A percentile compares a stretch with the other conserved stretches of the same genome.
phyloP scores from a whole-genome alignment of 2,888 invertebrate genomes.

The Mystacides longicornis region DNA sequence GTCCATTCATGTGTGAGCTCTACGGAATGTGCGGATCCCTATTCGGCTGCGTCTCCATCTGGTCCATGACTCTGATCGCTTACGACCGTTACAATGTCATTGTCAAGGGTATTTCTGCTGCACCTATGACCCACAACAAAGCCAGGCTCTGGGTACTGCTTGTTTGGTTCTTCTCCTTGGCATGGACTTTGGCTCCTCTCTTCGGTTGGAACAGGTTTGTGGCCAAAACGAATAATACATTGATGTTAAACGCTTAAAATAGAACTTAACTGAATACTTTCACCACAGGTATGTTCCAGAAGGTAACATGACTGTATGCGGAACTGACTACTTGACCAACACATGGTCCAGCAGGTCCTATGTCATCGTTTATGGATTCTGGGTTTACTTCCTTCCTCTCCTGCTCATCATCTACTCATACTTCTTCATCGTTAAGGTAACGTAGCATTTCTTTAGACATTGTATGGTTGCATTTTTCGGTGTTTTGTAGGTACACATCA shows the following conservation, averaged over 20 bases:
- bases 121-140: constrained; percentile 74
- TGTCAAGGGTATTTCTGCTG: constrained; percentile 81
- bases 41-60: constrained; percentile 85
- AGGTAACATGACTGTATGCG: constrained; percentile 90
- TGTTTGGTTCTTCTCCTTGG: constrained; percentile 70
- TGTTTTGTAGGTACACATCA: too few species aligned
- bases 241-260: background rate
- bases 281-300: constrained; percentile 75
- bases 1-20: constrained; percentile 77
- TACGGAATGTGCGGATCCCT: constrained; percentile 83
- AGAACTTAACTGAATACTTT: background rate
- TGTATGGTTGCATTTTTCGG: too few species aligned
- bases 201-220: constrained; percentile 76
- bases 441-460: background rate
- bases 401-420: constrained; percentile 79
- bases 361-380: constrained; percentile 68
- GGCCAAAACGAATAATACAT: background rate
- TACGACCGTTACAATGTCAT: constrained; percentile 92
- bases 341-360: constrained; percentile 72
- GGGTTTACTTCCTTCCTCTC: constrained; percentile 71
- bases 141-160: constrained; percentile 69
- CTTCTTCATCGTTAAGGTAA: constrained; percentile 75
- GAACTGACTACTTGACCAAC: constrained; percentile 77
- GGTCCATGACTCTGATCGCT: constrained; percentile 89
- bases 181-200: constrained; percentile 78